A percentile compares a stretch with the other conserved stretches of the same genome.
Conservation (phyloP, 2,113 vertebrate species). For the Percopsis transmontana region DNA sequence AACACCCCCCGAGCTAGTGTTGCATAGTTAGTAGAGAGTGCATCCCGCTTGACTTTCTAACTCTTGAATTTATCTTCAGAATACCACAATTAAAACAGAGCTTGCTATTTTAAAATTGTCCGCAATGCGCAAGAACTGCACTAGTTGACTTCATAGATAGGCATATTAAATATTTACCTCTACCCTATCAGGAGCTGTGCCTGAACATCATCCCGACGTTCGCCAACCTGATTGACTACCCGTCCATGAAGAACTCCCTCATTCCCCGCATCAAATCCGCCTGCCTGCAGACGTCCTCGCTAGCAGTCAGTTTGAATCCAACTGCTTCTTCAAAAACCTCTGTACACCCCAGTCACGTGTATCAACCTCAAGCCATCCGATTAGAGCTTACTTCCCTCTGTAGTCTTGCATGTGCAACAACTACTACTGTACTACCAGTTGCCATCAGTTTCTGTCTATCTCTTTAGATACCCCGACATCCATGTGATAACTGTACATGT, state of each 20-base stretch:
- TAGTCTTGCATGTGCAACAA: no score
- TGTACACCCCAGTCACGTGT: background rate
- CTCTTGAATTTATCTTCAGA: no score
- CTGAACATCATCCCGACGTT: constrained; percentile 98
- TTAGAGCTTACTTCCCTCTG: no score
- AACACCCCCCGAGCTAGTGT: no score
- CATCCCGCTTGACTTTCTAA: no score
- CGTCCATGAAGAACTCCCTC: constrained; percentile 98
- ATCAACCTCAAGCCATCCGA: background rate
- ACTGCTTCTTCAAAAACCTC: background rate
- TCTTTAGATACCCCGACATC: no score
- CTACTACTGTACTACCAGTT: background rate
- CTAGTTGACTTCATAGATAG: background rate
- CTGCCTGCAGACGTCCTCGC: constrained; percentile 95
- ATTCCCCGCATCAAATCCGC: constrained; percentile 96
- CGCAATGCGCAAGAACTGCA: no score
- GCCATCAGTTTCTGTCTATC: background rate
- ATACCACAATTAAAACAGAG: no score
- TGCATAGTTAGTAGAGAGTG: no score
- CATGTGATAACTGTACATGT: background rate
- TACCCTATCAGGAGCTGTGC: constrained; percentile 88
- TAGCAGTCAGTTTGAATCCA: constrained; percentile 85
- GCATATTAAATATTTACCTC: constrained; percentile 9
- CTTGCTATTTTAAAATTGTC: no score
- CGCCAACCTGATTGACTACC: constrained; percentile 98